Percentiles rank a stretch among this genome's conserved stretches.
These are phyloP conservation scores for Podilymbus podiceps DNA, from an alignment of 2,113 vertebrate genomes.

Conservation along the genomic window DNA sequence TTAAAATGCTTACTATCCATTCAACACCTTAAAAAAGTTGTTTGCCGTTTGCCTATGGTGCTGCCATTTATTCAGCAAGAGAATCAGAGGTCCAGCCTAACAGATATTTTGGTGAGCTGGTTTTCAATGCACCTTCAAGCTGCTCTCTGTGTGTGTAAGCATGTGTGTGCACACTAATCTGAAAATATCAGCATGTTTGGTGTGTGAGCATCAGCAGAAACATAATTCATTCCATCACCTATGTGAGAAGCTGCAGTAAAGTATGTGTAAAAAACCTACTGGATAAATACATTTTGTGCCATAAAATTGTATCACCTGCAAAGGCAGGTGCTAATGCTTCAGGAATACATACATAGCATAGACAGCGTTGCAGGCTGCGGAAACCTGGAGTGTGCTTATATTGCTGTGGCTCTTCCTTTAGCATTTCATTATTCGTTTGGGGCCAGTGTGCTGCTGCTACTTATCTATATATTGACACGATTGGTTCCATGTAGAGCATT, in stretches of 20 bases:
- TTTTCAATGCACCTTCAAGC: neutral
- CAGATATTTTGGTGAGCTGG: neutral
- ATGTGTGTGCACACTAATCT: neutral
- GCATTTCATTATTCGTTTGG: neutral
- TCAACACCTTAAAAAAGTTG: neutral
- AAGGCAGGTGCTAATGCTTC: constrained; percentile 25
- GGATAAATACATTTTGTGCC: constrained; percentile 6
- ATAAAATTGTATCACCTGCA: constrained; percentile 1
- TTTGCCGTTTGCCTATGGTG: neutral
- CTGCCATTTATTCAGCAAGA: neutral
- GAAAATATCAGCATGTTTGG: neutral
- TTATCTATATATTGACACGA: constrained; percentile 28
- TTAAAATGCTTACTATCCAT: neutral
- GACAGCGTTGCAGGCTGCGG: neutral
- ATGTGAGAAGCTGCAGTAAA: constrained; percentile 17
- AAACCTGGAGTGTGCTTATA: neutral
- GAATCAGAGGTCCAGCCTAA: neutral
- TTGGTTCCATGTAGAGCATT: neutral
- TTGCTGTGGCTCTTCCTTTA: neutral
- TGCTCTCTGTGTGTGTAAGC: neutral
- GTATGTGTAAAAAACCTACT: neutral
- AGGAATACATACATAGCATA: neutral
- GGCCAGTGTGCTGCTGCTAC: neutral
- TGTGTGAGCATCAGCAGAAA: neutral
- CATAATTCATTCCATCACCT: neutral